Evolutionary conservation across 2,797 vertebrate genomes (phyloP).

Genomic region (Myotis vivesi): DNA sequence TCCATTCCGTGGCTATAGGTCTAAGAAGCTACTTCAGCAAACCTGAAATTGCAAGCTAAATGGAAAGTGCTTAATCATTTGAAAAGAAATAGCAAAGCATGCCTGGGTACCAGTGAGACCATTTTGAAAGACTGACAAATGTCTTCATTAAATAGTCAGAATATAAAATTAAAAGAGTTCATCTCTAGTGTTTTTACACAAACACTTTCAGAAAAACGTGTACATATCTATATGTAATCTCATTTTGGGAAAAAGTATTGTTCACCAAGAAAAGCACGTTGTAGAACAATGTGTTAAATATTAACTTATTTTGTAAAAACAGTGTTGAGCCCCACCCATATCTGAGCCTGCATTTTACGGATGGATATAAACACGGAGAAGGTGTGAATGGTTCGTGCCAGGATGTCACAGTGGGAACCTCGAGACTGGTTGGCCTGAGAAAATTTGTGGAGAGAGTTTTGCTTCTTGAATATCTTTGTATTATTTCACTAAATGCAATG

Average conservation of each 20-base stretch:
- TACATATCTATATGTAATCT: not conserved
- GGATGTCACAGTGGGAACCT: not conserved
- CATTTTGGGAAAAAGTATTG: not conserved
- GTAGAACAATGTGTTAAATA: slow-evolving; percentile 5
- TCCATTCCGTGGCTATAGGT: slow-evolving; percentile 62
- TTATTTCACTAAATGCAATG: not conserved
- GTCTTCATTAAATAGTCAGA: slow-evolving; percentile 25
- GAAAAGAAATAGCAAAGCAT: slow-evolving; percentile 51
- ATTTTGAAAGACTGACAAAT: slow-evolving; percentile 35
- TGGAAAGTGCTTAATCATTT: slow-evolving; percentile 65
- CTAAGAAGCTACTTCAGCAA: slow-evolving; percentile 69
- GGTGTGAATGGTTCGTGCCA: not conserved
- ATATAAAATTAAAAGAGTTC: not conserved
- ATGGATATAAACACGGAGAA: not conserved
- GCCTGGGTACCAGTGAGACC: not conserved
- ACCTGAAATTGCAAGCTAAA: slow-evolving; percentile 64
- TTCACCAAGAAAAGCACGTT: not conserved
- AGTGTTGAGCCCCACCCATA: not conserved
- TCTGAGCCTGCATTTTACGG: not conserved
- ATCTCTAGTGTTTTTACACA: not conserved
- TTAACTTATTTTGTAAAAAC: slow-evolving; percentile 4
- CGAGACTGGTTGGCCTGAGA: not conserved
- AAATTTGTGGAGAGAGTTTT: not conserved
- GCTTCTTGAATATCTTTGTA: not conserved
- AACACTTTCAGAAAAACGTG: not conserved